A percentile compares a stretch with the other conserved stretches of the same genome.
Evolutionary conservation across 1,140 invertebrate species (phyloP).

Genomic region (Hirudo medicinalis): DNA sequence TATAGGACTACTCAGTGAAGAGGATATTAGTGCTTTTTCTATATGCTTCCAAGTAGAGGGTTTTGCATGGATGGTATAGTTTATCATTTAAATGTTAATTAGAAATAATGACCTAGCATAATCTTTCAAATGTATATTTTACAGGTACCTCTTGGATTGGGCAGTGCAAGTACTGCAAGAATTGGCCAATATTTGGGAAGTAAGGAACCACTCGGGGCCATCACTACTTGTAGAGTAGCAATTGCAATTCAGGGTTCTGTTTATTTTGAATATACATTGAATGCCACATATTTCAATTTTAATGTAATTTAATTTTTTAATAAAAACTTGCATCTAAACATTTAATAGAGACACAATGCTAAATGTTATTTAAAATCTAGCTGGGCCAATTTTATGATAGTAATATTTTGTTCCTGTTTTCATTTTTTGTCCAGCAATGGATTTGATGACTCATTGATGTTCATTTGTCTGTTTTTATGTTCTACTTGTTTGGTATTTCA

Average conservation of each 20-base stretch:
- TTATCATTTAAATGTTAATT: conserved; percentile 1
- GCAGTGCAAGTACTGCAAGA: conserved; percentile 22
- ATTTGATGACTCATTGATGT: too few species aligned
- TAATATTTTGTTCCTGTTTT: too few species aligned
- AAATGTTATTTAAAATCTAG: too few species aligned
- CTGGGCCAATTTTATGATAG: too few species aligned
- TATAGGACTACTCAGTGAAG: conserved; percentile 20
- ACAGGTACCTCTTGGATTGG: conserved; percentile 24
- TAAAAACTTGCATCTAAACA: too few species aligned
- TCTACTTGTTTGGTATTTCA: too few species aligned
- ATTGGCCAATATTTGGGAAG: conserved; percentile 25
- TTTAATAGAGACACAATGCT: too few species aligned
- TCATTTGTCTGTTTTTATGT: too few species aligned
- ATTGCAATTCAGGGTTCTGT: conserved; percentile 18
- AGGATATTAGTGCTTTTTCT: conserved; percentile 21
- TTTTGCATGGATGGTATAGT: conserved; percentile 24
- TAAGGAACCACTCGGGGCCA: conserved; percentile 16
- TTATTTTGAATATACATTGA: too few species aligned
- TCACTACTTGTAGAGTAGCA: conserved; percentile 18
- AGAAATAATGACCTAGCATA: not conserved
- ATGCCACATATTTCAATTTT: too few species aligned
- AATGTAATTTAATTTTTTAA: too few species aligned
- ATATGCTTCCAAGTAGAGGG: conserved; percentile 23
- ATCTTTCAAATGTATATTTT: not conserved
- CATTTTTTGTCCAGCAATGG: too few species aligned